Evolutionary conservation across 2,113 vertebrate genomes (phyloP), one percentile per base, ranked within the genome.

Genomic region (Brachirus orientalis): DNA sequence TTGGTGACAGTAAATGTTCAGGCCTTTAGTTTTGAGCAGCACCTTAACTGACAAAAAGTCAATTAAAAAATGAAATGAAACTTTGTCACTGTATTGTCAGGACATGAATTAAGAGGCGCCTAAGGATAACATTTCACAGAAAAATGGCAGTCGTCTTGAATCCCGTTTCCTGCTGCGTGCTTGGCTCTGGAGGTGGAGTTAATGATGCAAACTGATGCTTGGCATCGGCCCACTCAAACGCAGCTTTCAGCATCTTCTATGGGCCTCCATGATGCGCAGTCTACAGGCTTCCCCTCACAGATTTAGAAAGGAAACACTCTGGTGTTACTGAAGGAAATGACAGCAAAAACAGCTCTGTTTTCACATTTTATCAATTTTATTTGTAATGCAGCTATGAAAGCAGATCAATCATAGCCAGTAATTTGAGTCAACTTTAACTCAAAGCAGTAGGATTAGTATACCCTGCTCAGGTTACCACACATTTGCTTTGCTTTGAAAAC

Each of bases 121-220:
- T 13, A n/a, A 56, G 19, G 35, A 53, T 33, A 44, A 53, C 8
- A 2, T 28, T 44, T 44, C 38, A 33, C 10, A 14, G 37, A 33
- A 45, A 55, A 45, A 55, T 37, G 2, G 14, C 16, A 1, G 28
- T 12, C 1, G 8, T 66, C 10, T 35, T 9, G 43, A 41, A 17
- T 51, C 38, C 40, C 1, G 45, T 46, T 47, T 75, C 52, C 69
- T 51, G 66, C 75, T 41, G 63, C 19, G 10, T 2, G 33, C 64
- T 17, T 10, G 28, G 41, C 8, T 66, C 67, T 51, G 56, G 73
- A 70, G 73, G 82, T 0, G 77, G 77, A 73, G 77, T 63, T 80
- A 77, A 80, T 77, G 82, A 75, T 69, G 76, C 72, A n/a, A 45
- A 18, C 14, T 3, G 35, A 40, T 55, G 54, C 72, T 79, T 55